Conservation (phyloP, 2,888 invertebrate species). For the Loripinus fragilis region DNA sequence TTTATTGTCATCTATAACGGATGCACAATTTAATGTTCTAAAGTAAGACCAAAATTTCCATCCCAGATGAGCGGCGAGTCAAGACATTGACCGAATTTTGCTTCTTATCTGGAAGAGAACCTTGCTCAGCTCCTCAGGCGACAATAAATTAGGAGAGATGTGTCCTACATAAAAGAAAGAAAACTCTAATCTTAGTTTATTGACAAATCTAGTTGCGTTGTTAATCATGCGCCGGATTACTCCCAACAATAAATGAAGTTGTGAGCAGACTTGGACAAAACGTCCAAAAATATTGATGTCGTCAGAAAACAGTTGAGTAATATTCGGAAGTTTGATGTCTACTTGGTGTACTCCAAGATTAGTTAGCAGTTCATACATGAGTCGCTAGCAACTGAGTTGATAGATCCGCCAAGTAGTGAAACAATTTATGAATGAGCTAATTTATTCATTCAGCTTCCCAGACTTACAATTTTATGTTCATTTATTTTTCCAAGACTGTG, state of each 20-base stretch:
- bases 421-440: too few species aligned
- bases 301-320: background rate
- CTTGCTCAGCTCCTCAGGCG: background rate
- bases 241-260: background rate
- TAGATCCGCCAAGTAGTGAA: too few species aligned
- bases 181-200: background rate
- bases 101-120: background rate
- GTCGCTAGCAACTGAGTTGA: too few species aligned
- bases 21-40: background rate
- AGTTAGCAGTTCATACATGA: too few species aligned
- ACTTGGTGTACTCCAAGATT: slow-evolving; percentile 3
- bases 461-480: too few species aligned
- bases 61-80: background rate
- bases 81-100: background rate
- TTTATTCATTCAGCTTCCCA: too few species aligned
- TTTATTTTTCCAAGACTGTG: too few species aligned
- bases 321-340: background rate
- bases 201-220: background rate
- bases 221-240: background rate
- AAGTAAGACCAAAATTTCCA: slow-evolving; percentile 6
- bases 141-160: background rate
- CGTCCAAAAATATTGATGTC: background rate
- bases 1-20: background rate
- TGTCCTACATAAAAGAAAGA: background rate
- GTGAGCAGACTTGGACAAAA: background rate